A percentile compares a stretch with the other conserved stretches of the same genome.
phyloP scores from a whole-genome alignment of 2,797 vertebrate genomes.

The Megalops cyprinoides region DNA sequence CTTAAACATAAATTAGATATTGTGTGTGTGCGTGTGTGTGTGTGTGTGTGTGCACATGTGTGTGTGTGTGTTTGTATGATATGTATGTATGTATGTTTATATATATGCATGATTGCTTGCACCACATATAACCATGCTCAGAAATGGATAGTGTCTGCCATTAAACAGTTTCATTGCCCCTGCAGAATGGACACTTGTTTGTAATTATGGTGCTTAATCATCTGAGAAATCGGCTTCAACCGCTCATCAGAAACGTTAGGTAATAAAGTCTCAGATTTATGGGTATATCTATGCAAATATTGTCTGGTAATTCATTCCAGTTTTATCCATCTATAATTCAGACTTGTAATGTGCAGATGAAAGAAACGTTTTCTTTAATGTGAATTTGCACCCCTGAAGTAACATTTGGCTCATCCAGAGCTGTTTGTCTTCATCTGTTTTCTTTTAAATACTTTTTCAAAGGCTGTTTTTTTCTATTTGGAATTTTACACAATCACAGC shows the following conservation, averaged over 20 bases:
- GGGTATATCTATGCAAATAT: not conserved
- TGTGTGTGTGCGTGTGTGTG: not conserved
- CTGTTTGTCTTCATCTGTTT: not conserved
- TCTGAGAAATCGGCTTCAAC: constrained; percentile 18
- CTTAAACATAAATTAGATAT: not conserved
- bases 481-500: not conserved
- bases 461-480: not conserved
- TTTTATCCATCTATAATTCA: not conserved
- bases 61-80: not conserved
- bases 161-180: constrained; percentile 28
- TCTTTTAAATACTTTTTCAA: not conserved
- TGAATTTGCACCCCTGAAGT: not conserved
- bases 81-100: too few species aligned
- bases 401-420: not conserved
- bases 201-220: constrained; percentile 31
- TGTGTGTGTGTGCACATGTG: not conserved
- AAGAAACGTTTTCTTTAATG: not conserved
- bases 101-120: too few species aligned
- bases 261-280: not conserved
- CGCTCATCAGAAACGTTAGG: constrained; percentile 11
- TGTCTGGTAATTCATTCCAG: not conserved
- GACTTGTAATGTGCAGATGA: constrained; percentile 1
- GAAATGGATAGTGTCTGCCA: not conserved
- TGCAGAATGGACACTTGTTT: constrained; percentile 26
- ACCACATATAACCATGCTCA: not conserved